Percentiles rank a stretch among this genome's conserved stretches.
phyloP scores from a whole-genome alignment of 2,113 vertebrate genomes.

The Fukomys damarensis region DNA sequence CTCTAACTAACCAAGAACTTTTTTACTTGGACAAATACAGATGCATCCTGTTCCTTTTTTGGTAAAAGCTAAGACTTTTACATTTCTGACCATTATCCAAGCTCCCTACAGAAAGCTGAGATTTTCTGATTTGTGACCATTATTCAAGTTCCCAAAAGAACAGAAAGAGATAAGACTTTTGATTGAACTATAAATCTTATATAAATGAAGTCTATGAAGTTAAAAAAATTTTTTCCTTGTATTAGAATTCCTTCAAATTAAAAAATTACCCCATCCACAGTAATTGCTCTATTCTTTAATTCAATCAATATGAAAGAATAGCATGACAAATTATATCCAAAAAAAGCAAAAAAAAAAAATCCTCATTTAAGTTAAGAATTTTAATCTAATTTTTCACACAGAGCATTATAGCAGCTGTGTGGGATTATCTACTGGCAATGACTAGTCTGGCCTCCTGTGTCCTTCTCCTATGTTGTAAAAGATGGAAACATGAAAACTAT shows the following conservation, averaged over 20 bases:
- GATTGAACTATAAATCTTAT: constrained; percentile 7
- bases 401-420: not conserved
- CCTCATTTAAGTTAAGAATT: not conserved
- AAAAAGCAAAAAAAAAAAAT: constrained; percentile 13
- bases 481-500: not conserved
- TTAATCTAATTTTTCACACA: not conserved
- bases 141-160: not conserved
- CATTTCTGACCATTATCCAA: not conserved
- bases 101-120: not conserved
- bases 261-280: not conserved
- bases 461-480: not conserved
- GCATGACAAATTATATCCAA: constrained; percentile 4
- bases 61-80: not conserved
- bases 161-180: not conserved
- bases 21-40: not conserved
- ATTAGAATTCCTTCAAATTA: constrained; percentile 22
- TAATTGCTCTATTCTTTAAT: not conserved
- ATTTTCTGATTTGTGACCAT: not conserved
- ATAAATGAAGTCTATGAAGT: constrained; percentile 8
- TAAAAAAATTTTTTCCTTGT: constrained; percentile 24
- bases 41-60: not conserved
- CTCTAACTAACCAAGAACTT: not conserved
- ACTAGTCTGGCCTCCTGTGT: not conserved
- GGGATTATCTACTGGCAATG: not conserved
- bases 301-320: constrained; percentile 13